Evolutionary conservation across 1,140 invertebrate genomes (phyloP).

Genomic region (Megalopta genalis): DNA sequence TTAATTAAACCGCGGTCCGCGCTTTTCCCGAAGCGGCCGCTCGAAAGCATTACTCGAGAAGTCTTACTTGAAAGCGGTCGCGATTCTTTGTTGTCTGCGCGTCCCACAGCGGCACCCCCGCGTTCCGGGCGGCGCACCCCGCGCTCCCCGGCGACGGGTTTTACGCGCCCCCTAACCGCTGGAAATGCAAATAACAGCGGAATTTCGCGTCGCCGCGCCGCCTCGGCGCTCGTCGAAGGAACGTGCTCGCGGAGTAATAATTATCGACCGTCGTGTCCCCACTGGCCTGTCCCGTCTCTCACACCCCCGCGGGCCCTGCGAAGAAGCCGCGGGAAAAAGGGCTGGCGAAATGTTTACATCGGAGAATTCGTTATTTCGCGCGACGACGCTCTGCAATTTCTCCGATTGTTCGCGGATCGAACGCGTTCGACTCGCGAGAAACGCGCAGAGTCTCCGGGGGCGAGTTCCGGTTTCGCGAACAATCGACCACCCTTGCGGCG

Average conservation of each 20-base stretch:
- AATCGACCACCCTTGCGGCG: too few species aligned
- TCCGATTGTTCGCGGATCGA: too few species aligned
- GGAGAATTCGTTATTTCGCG: too few species aligned
- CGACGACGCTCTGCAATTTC: too few species aligned
- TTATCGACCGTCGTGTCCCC: slow-evolving; percentile 7
- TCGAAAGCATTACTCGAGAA: slow-evolving; percentile 26
- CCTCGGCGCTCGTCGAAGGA: slow-evolving; percentile 7
- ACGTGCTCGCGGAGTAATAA: slow-evolving; percentile 24
- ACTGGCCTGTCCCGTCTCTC: too few species aligned
- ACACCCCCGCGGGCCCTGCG: too few species aligned
- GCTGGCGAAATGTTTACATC: too few species aligned
- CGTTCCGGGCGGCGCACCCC: background rate
- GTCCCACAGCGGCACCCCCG: background rate
- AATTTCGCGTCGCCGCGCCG: slow-evolving; percentile 5
- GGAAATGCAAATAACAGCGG: slow-evolving; percentile 32
- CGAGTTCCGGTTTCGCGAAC: too few species aligned
- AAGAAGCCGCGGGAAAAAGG: too few species aligned
- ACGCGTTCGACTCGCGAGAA: too few species aligned
- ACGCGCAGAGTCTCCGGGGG: too few species aligned
- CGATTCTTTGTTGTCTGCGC: slow-evolving; percentile 21
- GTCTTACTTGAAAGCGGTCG: slow-evolving; percentile 45
- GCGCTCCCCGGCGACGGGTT: background rate
- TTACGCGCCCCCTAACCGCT: background rate
- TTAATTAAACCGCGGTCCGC: slow-evolving; percentile 37
- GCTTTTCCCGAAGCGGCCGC: slow-evolving; percentile 25